Evolutionary conservation across 1,140 invertebrate species (phyloP).

Genomic region (Lineus longissimus): DNA sequence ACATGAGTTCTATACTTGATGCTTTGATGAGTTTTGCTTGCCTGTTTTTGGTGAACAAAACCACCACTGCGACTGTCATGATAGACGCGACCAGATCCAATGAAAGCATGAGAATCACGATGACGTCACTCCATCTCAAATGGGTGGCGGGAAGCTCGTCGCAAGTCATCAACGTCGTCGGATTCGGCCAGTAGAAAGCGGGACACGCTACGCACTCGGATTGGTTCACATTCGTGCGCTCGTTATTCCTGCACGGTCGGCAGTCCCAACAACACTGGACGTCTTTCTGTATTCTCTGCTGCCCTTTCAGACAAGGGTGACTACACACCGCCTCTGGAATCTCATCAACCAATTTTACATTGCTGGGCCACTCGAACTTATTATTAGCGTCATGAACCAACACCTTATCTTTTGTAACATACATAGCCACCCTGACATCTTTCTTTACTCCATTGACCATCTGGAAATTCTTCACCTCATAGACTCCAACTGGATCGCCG

Average conservation of each 20-base stretch:
- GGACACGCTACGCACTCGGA: constrained; percentile 23
- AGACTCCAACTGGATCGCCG: not conserved
- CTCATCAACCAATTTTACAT: not conserved
- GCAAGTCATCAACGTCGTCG: constrained; percentile 57
- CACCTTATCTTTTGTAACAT: not conserved
- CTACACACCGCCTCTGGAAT: not conserved
- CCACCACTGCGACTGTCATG: constrained; percentile 43
- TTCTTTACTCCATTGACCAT: not conserved
- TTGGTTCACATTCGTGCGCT: constrained; percentile 16
- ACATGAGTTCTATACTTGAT: constrained; percentile 82
- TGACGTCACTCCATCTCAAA: constrained; percentile 20
- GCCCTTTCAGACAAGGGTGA: not conserved
- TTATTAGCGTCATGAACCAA: not conserved
- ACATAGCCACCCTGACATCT: not conserved
- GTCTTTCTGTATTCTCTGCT: not conserved
- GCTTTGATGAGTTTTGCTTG: constrained; percentile 86
- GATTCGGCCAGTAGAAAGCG: constrained; percentile 38
- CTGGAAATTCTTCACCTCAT: constrained; percentile 1
- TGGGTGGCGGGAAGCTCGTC: constrained; percentile 31
- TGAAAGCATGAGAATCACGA: constrained; percentile 54
- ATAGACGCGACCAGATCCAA: constrained; percentile 56
- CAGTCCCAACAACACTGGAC: not conserved
- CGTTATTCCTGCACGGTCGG: constrained; percentile 11
- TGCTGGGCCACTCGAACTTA: not conserved
- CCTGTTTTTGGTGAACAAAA: constrained; percentile 70